Evolutionary conservation across 2,797 vertebrate genomes (phyloP), one percentile per base, ranked within the genome.

Genomic region (Catamblyrhynchus diadema): DNA sequence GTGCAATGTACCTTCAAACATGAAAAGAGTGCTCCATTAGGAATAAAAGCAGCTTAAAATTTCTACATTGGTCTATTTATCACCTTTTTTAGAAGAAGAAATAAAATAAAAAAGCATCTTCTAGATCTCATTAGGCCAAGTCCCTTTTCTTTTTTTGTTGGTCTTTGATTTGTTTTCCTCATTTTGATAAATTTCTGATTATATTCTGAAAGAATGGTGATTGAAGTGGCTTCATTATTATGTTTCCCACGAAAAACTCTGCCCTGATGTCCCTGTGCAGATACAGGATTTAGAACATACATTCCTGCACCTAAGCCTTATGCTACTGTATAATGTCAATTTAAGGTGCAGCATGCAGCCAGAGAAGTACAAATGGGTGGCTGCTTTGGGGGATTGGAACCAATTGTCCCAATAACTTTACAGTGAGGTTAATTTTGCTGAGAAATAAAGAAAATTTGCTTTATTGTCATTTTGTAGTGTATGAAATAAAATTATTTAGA

Each of bases 311-410:
- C 20, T 37, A 18, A 67, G 5, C 15, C 9, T 67, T 47, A 1
- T 0, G 0, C 25, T 65, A 21, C 5, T 32, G 4, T 15, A 1
- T 20, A 28, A 19, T 20, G 50, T 15, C 23, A 30, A 12, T 60
- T 70, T 41, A 41, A 47, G 12, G 12, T 33, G 13, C 21, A 37
- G 2, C 7, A 6, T n/a, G 11, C 11, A 73, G 10, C n/a, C 4
- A 18, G 18, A 62, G 37, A 47, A 53, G 4, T 47, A 30, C 10
- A 32, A 67, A 61, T 5, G 39, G 12, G 18, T 35, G 35, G 4
- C 21, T 10, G 14, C 10, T 53, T 41, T 9, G 3, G 12, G 30
- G 12, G 3, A 24, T 4, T 41, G 7, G 25, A 20, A 56, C 8
- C 4, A 19, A 1, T 54, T 75, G 30, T 61, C 18, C 32, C 28